A percentile compares a stretch with the other conserved stretches of the same genome.
These are phyloP conservation scores for Exephanes ischioxanthus DNA, from an alignment of 2,888 invertebrate genomes.

Conservation along the genomic window DNA sequence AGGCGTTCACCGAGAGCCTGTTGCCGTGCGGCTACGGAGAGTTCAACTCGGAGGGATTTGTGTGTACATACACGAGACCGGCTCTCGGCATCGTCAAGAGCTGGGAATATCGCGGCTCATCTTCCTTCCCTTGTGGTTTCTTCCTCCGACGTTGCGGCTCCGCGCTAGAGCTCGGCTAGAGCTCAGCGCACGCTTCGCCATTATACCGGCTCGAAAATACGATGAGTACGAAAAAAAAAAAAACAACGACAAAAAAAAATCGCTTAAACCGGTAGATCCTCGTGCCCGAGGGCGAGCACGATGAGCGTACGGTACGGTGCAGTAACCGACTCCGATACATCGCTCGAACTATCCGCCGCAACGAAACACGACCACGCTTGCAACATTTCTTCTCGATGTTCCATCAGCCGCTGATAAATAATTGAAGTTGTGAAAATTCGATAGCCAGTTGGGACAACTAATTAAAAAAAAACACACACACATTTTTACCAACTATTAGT, in stretches of 20 bases:
- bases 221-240: constrained; percentile 22
- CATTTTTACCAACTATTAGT: too few relatives aligned
- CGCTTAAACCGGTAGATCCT: constrained; percentile 59
- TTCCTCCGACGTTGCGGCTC: constrained; percentile 9
- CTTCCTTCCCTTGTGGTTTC: constrained; percentile 27
- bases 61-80: constrained; percentile 8
- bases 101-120: constrained; percentile 54
- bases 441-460: too few relatives aligned
- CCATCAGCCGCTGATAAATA: background rate
- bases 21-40: constrained; percentile 57
- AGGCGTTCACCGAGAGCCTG: constrained; percentile 49
- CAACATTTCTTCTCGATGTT: background rate
- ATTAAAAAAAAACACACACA: too few relatives aligned
- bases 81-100: constrained; percentile 40
- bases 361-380: background rate
- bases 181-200: constrained; percentile 38
- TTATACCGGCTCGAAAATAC: constrained; percentile 57
- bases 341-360: background rate
- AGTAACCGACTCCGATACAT: constrained; percentile 11
- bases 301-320: constrained; percentile 24
- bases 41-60: constrained; percentile 56
- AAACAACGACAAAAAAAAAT: constrained; percentile 37
- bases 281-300: constrained; percentile 36
- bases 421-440: background rate
- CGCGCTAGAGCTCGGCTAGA: background rate